Percentiles rank a stretch among this genome's conserved stretches.
Conservation (phyloP, 1,140 invertebrate genomes). For the Neodiprion lecontei region DNA sequence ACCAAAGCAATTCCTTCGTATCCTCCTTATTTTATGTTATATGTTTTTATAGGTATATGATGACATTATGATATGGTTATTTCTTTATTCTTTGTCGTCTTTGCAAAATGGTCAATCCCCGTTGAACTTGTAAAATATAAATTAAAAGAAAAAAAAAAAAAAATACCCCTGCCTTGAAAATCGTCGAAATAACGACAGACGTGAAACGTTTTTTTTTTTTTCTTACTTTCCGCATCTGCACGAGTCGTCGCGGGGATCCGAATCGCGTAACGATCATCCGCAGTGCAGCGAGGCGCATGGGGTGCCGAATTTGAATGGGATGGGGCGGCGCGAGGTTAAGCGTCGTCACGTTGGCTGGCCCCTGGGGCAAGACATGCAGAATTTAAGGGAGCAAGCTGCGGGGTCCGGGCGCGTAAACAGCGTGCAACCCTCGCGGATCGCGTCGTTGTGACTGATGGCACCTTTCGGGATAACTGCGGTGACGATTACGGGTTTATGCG, state of each 20-base stretch:
- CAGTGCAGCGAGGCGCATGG: not conserved
- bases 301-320: conserved; percentile 7
- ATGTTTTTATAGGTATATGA: no score
- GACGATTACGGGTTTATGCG: no score
- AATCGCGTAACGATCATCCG: not conserved
- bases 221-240: conserved; percentile 22
- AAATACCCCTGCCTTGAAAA: no score
- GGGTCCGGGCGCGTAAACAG: conserved; percentile 39
- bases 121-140: no score
- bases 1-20: no score
- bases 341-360: conserved; percentile 36
- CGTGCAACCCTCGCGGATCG: conserved; percentile 44
- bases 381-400: conserved; percentile 31
- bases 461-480: conserved; percentile 36
- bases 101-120: no score
- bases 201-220: conserved; percentile 21
- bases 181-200: conserved; percentile 9
- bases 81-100: no score
- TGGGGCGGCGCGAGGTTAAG: conserved; percentile 2
- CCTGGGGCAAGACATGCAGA: conserved; percentile 24
- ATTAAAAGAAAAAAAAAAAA: no score
- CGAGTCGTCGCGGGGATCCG: conserved; percentile 26
- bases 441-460: conserved; percentile 54
- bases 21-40: no score
- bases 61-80: no score